phyloP scores from a whole-genome alignment of 92 coral and sea anemone genomes.

The Epizoanthus illoricatus region DNA sequence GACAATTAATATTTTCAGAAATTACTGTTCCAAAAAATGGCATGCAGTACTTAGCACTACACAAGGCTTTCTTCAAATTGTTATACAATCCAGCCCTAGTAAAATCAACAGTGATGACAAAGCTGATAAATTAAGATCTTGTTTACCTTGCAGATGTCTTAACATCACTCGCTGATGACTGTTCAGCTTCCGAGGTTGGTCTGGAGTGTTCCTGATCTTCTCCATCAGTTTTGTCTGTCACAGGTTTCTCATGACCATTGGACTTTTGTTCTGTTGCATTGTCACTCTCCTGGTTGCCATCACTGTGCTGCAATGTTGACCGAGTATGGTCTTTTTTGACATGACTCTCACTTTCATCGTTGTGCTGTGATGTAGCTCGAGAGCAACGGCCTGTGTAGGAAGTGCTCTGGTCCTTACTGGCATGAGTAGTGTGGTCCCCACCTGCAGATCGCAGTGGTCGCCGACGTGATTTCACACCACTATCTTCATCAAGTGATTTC shows the following conservation, averaged over 20 bases:
- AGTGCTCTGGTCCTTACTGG: background rate
- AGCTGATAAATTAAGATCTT: background rate
- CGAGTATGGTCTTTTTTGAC: background rate
- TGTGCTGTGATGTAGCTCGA: background rate
- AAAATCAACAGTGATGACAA: background rate
- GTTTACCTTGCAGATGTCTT: slow-evolving; percentile 3
- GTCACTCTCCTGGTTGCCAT: background rate
- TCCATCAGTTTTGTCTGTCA: background rate
- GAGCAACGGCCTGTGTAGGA: background rate
- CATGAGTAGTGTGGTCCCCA: background rate
- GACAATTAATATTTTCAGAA: no score
- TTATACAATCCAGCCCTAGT: background rate
- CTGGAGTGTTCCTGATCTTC: background rate
- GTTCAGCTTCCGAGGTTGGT: slow-evolving; percentile 11
- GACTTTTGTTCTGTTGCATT: background rate
- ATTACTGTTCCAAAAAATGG: no score
- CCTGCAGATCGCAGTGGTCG: background rate
- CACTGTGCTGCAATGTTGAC: background rate
- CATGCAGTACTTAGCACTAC: no score
- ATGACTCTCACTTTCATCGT: background rate
- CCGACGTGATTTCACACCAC: background rate
- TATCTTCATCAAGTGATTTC: background rate
- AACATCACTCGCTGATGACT: slow-evolving; percentile 15
- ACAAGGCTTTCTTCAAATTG: no score
- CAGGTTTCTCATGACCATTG: background rate